Conservation (phyloP, 1,140 invertebrate species). For the Papilio aristodemus region DNA sequence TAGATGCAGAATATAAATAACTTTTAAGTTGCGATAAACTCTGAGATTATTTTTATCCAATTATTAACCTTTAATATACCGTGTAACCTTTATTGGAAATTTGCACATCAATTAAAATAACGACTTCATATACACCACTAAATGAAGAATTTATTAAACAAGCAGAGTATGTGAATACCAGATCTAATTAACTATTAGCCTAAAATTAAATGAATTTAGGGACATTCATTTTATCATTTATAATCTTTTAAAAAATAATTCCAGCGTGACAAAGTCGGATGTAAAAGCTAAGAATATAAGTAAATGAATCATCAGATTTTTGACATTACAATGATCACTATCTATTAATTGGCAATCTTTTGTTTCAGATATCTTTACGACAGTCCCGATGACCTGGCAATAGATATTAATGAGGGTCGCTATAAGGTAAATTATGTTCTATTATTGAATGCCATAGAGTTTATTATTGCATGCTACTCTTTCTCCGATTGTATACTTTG, state of each 20-base stretch:
- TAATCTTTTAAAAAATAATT: no score
- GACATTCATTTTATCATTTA: no score
- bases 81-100: no score
- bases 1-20: neutral
- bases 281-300: neutral
- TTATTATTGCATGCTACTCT: neutral
- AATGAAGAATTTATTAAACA: no score
- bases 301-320: slow-evolving; percentile 1
- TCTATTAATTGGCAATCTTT: neutral
- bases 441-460: neutral
- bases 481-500: no score
- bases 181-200: no score
- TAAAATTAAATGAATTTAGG: no score
- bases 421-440: neutral
- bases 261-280: neutral
- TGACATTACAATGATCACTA: neutral
- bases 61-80: no score
- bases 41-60: no score
- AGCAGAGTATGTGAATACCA: no score
- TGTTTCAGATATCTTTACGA: slow-evolving; percentile 11
- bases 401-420: neutral
- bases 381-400: slow-evolving; percentile 7
- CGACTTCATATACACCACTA: no score
- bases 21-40: neutral
- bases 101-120: no score